These are phyloP conservation scores for Hemithea aestivaria DNA, from an alignment of 2,888 invertebrate species.

Conservation along the genomic window DNA sequence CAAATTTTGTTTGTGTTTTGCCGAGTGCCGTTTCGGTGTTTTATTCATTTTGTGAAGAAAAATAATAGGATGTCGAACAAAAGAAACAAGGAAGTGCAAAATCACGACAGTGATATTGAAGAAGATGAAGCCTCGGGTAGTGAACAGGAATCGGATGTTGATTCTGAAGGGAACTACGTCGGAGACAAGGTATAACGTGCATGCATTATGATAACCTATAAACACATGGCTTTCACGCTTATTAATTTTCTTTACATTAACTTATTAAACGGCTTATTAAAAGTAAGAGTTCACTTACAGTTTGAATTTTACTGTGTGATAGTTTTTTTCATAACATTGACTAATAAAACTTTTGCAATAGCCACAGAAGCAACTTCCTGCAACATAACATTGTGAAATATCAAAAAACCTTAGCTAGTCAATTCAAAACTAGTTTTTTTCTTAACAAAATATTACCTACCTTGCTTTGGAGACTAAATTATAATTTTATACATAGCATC, in stretches of 20 bases:
- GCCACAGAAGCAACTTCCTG: too few relatives aligned
- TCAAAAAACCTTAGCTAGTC: too few relatives aligned
- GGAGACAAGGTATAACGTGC: conserved; percentile 73
- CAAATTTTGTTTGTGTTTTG: background rate
- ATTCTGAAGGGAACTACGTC: conserved; percentile 73
- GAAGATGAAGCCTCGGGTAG: conserved; percentile 63
- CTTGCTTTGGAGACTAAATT: too few relatives aligned
- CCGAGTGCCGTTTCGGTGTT: conserved; percentile 2
- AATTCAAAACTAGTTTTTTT: too few relatives aligned
- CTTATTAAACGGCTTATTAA: too few relatives aligned
- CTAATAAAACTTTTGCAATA: too few relatives aligned
- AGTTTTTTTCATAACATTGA: too few relatives aligned
- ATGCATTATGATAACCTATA: conserved; percentile 52
- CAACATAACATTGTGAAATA: too few relatives aligned
- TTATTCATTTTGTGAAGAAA: conserved; percentile 10
- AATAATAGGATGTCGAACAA: conserved; percentile 62
- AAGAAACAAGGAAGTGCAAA: conserved; percentile 60
- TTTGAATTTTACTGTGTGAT: too few relatives aligned
- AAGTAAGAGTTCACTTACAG: too few relatives aligned
- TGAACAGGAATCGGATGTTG: conserved; percentile 65
- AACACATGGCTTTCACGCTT: conserved; percentile 48
- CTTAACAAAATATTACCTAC: too few relatives aligned
- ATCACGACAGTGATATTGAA: conserved; percentile 66
- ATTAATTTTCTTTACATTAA: background rate
- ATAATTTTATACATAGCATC: too few relatives aligned